Conservation (phyloP, 1,140 invertebrate genomes). For the Camponotus floridanus region DNA sequence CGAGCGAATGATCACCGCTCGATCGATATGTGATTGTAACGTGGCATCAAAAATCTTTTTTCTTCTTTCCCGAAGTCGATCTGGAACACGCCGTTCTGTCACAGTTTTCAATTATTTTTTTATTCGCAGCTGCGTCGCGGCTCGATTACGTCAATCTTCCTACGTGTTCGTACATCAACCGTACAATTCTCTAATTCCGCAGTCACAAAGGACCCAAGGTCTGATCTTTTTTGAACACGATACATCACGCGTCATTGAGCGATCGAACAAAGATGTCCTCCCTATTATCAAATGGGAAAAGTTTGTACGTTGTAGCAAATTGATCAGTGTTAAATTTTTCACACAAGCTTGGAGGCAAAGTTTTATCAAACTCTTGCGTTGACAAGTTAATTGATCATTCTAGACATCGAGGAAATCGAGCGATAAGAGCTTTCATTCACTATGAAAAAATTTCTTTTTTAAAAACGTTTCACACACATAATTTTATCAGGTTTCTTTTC, state of each 20-base stretch:
- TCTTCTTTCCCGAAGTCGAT: slow-evolving; percentile 20
- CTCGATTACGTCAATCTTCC: slow-evolving; percentile 46
- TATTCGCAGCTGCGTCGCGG: slow-evolving; percentile 43
- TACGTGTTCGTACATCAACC: slow-evolving; percentile 18
- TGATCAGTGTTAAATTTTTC: slow-evolving; percentile 15
- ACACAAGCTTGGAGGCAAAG: not conserved
- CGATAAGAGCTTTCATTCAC: not conserved
- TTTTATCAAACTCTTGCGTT: not conserved
- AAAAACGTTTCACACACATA: not conserved
- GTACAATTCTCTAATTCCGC: slow-evolving; percentile 35
- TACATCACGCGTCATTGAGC: not conserved
- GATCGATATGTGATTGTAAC: slow-evolving; percentile 39
- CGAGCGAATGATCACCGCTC: slow-evolving; percentile 24
- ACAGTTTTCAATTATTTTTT: slow-evolving; percentile 46
- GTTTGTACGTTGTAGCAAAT: not conserved
- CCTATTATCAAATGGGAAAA: slow-evolving; percentile 46
- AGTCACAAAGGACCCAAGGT: not conserved
- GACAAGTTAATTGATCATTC: not conserved
- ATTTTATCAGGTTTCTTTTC: not conserved
- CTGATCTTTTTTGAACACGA: not conserved
- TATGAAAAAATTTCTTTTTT: not conserved
- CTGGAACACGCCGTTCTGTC: slow-evolving; percentile 29
- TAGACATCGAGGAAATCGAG: not conserved
- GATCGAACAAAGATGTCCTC: not conserved
- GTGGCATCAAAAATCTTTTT: slow-evolving; percentile 1